These are phyloP conservation scores for Phengaris arion DNA, from an alignment of 2,888 invertebrate genomes.

Conservation along the genomic window DNA sequence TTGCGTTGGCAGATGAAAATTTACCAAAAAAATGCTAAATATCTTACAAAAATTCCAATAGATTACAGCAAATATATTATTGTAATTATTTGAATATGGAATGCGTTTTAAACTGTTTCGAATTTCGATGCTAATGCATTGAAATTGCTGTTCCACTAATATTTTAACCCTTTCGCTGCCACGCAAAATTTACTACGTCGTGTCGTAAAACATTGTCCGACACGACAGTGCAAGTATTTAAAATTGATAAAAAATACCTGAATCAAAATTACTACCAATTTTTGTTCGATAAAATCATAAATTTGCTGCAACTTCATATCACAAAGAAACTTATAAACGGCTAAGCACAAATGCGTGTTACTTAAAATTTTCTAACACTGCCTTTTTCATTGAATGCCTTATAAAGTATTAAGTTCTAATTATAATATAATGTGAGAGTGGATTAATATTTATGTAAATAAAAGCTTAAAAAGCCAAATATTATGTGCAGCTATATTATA, in stretches of 20 bases:
- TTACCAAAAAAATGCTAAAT: neutral
- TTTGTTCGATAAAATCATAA: neutral
- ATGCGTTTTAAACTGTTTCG: neutral
- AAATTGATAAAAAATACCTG: neutral
- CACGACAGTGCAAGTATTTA: too few species aligned
- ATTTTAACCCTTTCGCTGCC: too few species aligned
- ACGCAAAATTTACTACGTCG: too few species aligned
- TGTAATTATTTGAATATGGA: neutral
- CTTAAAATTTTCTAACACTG: conserved; percentile 7
- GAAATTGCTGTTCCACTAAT: too few species aligned
- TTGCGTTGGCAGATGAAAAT: neutral
- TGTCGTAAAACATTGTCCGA: too few species aligned
- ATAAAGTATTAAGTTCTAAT: neutral
- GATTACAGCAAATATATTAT: neutral
- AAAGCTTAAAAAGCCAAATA: neutral
- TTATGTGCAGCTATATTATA: neutral
- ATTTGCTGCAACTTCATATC: conserved; percentile 6
- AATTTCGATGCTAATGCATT: neutral
- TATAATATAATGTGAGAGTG: neutral
- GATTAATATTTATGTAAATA: conserved; percentile 5
- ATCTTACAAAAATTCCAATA: neutral
- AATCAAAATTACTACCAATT: neutral
- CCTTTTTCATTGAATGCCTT: conserved; percentile 9
- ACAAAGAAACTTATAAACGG: neutral
- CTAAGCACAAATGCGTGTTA: conserved; percentile 6